Evolutionary conservation across 2,113 vertebrate species (phyloP).

Genomic region (Henicopernis longicauda): DNA sequence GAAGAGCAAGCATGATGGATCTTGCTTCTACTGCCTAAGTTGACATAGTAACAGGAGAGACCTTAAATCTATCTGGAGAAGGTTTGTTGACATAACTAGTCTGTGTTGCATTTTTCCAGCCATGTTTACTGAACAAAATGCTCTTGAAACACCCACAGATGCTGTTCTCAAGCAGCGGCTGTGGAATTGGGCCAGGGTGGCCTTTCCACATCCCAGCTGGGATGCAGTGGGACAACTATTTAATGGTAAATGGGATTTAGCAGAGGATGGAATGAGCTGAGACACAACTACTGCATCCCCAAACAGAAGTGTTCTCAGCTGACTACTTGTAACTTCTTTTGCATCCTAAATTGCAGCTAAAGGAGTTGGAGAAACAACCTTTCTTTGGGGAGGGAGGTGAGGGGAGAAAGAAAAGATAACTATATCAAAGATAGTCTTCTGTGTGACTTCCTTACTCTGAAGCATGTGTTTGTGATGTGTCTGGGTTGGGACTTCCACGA

Average conservation of each 20-base stretch:
- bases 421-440: neutral
- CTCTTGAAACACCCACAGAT: neutral
- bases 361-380: neutral
- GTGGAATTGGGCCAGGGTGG: neutral
- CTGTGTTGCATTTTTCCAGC: neutral
- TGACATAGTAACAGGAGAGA: neutral
- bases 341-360: neutral
- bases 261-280: neutral
- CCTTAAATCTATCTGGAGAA: neutral
- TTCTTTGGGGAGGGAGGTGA: neutral
- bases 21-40: neutral
- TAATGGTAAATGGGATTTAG: neutral
- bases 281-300: neutral
- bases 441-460: neutral
- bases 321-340: neutral
- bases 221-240: neutral
- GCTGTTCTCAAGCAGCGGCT: neutral
- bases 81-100: neutral
- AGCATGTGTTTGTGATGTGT: neutral
- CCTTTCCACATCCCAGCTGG: neutral
- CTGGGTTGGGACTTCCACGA: neutral
- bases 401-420: neutral
- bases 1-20: neutral
- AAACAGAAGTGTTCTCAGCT: neutral
- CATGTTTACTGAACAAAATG: neutral